Evolutionary conservation across 2,888 invertebrate genomes (phyloP).

Genomic region (Dicranocentrus wangi): DNA sequence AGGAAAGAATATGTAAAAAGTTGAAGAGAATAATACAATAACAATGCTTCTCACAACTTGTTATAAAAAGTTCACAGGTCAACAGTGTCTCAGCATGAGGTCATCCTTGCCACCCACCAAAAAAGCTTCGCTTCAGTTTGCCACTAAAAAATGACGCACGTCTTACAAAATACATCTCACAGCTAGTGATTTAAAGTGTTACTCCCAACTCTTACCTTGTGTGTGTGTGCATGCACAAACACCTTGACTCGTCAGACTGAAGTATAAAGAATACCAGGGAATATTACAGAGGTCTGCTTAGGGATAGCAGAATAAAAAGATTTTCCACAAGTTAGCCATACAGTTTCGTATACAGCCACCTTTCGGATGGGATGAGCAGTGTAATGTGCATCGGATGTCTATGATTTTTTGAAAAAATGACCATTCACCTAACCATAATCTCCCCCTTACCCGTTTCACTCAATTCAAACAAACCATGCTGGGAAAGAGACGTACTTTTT

Average conservation of each 20-base stretch:
- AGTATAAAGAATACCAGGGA: no score
- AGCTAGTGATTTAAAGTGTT: slow-evolving; percentile 49
- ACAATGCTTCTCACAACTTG: slow-evolving; percentile 63
- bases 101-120: slow-evolving; percentile 72
- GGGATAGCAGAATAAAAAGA: no score
- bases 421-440: neutral
- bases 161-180: slow-evolving; percentile 71
- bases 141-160: slow-evolving; percentile 73
- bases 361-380: no score
- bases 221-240: neutral
- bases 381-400: no score
- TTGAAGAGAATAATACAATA: slow-evolving; percentile 59
- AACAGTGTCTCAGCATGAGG: slow-evolving; percentile 71
- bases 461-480: slow-evolving; percentile 34
- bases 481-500: neutral
- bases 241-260: no score
- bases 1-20: slow-evolving; percentile 23
- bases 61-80: slow-evolving; percentile 70
- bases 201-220: slow-evolving; percentile 5
- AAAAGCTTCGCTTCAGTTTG: slow-evolving; percentile 67
- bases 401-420: slow-evolving; percentile 14
- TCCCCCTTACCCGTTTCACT: slow-evolving; percentile 35
- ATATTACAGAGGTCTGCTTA: no score
- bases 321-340: no score
- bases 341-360: no score